Evolutionary conservation across 2,113 vertebrate genomes (phyloP).

Genomic region (Pterocles gutturalis): DNA sequence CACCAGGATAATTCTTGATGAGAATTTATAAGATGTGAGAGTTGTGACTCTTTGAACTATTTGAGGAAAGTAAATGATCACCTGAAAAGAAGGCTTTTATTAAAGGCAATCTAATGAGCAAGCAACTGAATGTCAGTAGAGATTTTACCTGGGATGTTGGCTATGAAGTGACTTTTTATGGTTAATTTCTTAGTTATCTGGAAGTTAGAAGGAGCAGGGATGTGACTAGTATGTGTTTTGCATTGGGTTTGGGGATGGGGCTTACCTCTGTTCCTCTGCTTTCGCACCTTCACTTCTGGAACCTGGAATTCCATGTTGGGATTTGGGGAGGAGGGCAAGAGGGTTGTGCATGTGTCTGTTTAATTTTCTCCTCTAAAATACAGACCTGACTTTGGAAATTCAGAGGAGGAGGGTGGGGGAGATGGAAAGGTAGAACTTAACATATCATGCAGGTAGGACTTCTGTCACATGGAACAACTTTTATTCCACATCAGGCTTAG

Average conservation of each 20-base stretch:
- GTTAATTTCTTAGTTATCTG: neutral
- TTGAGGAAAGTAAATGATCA: neutral
- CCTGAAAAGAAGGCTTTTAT: neutral
- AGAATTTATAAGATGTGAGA: neutral
- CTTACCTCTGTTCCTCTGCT: neutral
- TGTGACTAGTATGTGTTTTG: neutral
- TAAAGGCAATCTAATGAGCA: neutral
- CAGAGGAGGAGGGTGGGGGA: neutral
- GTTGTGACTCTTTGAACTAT: neutral
- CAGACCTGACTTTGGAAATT: neutral
- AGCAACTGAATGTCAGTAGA: neutral
- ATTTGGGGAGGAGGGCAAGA: neutral
- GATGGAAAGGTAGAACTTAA: neutral
- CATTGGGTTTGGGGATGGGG: neutral
- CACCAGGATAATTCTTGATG: neutral
- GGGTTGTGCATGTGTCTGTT: fast-evolving
- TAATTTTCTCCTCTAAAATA: neutral
- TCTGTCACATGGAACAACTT: neutral
- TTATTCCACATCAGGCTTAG: neutral
- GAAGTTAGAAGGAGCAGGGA: neutral
- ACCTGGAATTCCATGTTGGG: neutral
- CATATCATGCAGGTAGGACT: neutral
- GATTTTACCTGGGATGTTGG: neutral
- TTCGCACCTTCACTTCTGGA: neutral
- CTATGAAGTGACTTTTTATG: fast-evolving